Conservation (phyloP, 2,797 vertebrate species). For the Argya squamiceps region DNA sequence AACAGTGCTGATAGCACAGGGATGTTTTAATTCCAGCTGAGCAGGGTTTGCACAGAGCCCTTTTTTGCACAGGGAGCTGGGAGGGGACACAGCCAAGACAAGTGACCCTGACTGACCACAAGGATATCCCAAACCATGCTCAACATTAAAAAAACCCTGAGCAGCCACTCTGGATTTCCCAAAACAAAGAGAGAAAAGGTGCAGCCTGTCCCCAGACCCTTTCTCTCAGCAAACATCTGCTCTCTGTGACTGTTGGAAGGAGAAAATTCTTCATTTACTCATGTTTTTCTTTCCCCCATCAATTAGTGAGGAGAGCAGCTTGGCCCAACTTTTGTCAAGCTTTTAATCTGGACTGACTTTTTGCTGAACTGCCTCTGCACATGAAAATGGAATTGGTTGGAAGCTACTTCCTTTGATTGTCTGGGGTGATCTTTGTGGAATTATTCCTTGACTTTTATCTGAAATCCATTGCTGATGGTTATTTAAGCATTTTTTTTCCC, state of each 20-base stretch:
- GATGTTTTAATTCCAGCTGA: background rate
- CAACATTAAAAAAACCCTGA: background rate
- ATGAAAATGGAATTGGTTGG: background rate
- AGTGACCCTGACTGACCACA: background rate
- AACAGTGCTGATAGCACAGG: background rate
- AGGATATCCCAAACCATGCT: background rate
- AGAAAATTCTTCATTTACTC: background rate
- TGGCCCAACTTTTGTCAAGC: background rate
- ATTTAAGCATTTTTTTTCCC: slow-evolving; percentile 6
- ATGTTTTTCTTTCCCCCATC: background rate
- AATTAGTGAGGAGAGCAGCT: background rate
- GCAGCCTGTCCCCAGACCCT: background rate
- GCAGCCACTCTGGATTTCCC: background rate
- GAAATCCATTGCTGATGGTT: slow-evolving; percentile 59
- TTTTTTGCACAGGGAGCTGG: background rate
- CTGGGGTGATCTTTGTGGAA: slow-evolving; percentile 34
- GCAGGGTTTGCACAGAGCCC: background rate
- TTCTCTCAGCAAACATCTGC: background rate
- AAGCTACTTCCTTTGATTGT: background rate
- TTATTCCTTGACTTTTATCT: slow-evolving; percentile 53
- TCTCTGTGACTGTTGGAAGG: background rate
- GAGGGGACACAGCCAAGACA: background rate
- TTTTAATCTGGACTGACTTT: background rate
- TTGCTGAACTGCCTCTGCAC: background rate
- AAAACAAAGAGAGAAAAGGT: background rate